Evolutionary conservation across 2,113 vertebrate species (phyloP), one percentile per base, ranked within the genome.

Genomic region (Helogale parvula): DNA sequence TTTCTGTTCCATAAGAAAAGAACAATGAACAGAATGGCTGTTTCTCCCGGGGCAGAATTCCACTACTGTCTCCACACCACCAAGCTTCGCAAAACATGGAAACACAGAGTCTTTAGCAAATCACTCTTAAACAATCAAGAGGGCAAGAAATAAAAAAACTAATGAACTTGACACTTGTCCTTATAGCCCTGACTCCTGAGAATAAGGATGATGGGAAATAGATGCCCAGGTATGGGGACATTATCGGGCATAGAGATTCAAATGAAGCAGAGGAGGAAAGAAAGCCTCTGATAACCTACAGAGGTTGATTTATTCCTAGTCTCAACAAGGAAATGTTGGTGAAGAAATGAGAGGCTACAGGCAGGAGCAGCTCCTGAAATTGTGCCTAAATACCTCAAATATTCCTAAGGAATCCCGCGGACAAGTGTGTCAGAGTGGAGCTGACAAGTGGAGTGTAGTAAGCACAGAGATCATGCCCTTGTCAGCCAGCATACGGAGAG

Each of bases 361-460:
- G 38, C 66, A 74, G 74, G 16, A 81, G 4, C 25, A 87, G 31
- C 54, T 94, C 63, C 87, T 81, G 77, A 95, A 96, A 89, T 54
- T 72, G 84, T 82, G 45, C 72, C 50, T 89, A 93, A 97, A 86
- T 88, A 82, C 72, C 63, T 94, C 72, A 31, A 2, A 68, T 93
- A 90, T 83, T 97, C 84, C 38, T 57, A 31, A 92, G 89, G 81
- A 97, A 97, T 96, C 88, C 85, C 0, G 0, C 0, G 4, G 86
- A 91, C 77, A 63, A 92, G 33, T 63, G 81, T 94, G 57, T 96
- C 90, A 88, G 82, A 88, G 41, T 57, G 38, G 15, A 92, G 52
- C 93, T 95, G 96, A 97, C 93, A 94, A 95, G 97, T 94, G 93
- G 93, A 95, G 93, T 71, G 74, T 88, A 97, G 88, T 95, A 95